phyloP scores from a whole-genome alignment of 2,797 vertebrate species.

The Buphagus erythrorhynchus region DNA sequence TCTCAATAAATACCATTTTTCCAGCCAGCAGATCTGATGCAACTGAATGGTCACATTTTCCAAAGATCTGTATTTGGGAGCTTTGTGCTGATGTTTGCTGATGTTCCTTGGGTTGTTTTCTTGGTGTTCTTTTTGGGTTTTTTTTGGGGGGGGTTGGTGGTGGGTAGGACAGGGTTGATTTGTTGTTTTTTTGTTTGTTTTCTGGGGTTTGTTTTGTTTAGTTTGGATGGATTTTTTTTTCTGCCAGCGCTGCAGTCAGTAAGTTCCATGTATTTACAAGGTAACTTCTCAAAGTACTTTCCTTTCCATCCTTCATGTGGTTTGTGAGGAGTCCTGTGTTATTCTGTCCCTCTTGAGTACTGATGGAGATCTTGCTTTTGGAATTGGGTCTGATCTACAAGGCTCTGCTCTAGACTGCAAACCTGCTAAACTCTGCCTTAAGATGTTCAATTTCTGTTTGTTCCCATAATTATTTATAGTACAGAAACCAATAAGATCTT shows the following conservation, averaged over 20 bases:
- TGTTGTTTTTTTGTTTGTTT: neutral
- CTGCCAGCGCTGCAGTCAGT: neutral
- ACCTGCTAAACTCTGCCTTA: neutral
- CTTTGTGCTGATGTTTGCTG: neutral
- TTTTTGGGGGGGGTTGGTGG: accelerated
- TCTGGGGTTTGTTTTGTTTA: neutral
- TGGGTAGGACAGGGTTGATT: accelerated
- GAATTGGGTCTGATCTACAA: neutral
- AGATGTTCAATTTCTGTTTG: neutral
- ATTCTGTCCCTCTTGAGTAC: neutral
- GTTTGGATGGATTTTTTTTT: neutral
- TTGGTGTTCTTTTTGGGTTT: too few relatives aligned
- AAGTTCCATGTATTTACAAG: neutral
- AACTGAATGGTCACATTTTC: neutral
- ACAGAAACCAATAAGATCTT: neutral
- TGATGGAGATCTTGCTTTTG: neutral
- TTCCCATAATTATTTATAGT: neutral
- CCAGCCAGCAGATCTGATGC: neutral
- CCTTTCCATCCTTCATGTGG: neutral
- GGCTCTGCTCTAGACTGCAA: neutral
- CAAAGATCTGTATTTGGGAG: neutral
- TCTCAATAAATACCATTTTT: neutral
- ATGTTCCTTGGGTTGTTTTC: neutral
- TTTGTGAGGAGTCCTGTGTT: neutral
- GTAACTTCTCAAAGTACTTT: too few relatives aligned